Conservation (phyloP, 2,888 invertebrate species). For the Agrochola litura region DNA sequence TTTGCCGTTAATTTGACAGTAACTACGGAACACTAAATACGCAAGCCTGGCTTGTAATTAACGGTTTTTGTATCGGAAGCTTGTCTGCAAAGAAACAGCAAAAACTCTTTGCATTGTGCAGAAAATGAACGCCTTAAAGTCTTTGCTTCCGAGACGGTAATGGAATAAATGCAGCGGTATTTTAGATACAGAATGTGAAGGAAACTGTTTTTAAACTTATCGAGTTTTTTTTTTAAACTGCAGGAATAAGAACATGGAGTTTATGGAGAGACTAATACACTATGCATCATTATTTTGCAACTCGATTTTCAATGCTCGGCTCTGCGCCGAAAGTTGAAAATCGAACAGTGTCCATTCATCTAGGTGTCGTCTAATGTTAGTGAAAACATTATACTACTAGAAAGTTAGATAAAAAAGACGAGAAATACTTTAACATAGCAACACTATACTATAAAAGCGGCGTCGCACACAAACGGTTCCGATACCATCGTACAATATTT, state of each 20-base stretch:
- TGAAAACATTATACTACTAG: neutral
- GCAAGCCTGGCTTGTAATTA: slow-evolving; percentile 23
- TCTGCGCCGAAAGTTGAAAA: neutral
- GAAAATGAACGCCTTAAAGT: slow-evolving; percentile 3
- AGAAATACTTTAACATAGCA: slow-evolving; percentile 2
- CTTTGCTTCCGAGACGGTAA: slow-evolving; percentile 10
- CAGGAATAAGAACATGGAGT: neutral
- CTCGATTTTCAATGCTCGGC: neutral
- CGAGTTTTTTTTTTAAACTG: neutral
- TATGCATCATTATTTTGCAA: neutral
- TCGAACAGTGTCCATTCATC: neutral
- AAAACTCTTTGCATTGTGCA: neutral
- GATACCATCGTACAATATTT: no score
- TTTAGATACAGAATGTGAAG: slow-evolving; percentile 16
- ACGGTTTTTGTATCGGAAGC: slow-evolving; percentile 32
- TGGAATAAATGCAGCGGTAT: slow-evolving; percentile 18
- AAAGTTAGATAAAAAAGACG: neutral
- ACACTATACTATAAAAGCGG: no score
- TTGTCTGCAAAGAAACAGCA: slow-evolving; percentile 6
- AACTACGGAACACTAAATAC: slow-evolving; percentile 24
- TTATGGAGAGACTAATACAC: neutral
- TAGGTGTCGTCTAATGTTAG: no score
- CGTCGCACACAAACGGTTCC: no score
- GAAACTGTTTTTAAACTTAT: slow-evolving; percentile 12
- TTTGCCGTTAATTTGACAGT: neutral